phyloP scores from a whole-genome alignment of 2,113 vertebrate genomes.

The Gallinago undulata region DNA sequence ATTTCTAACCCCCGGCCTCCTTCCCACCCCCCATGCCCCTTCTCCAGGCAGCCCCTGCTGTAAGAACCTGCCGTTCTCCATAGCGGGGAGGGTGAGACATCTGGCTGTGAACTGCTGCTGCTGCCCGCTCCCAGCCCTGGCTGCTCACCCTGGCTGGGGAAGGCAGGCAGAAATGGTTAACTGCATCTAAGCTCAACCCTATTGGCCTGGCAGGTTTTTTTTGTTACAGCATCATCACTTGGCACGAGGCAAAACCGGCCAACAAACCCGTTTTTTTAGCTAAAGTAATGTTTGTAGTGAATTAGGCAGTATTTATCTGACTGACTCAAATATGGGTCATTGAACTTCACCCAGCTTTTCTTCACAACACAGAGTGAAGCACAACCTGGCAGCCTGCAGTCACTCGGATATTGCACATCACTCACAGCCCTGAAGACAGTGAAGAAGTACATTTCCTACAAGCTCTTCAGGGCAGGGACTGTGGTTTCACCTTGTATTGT shows the following conservation, averaged over 20 bases:
- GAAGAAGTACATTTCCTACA: rapidly evolving
- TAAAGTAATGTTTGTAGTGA: not conserved
- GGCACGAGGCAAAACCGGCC: not conserved
- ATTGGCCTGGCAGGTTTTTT: not conserved
- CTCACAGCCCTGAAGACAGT: not conserved
- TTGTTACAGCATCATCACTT: not conserved
- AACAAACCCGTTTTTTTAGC: not conserved
- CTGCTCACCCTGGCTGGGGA: not conserved
- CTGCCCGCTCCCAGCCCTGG: not conserved
- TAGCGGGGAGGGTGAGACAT: not conserved
- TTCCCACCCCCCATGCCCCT: not conserved
- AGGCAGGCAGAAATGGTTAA: conserved; percentile 1
- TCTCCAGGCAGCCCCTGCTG: not conserved
- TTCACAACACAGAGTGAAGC: not conserved
- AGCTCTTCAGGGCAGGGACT: not conserved
- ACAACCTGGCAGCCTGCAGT: not conserved
- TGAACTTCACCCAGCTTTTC: not conserved
- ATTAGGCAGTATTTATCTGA: conserved; percentile 1
- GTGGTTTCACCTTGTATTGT: rapidly evolving
- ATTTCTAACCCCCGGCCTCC: conserved; percentile 66
- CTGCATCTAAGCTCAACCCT: not conserved
- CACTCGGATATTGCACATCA: not conserved
- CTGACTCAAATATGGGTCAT: not conserved
- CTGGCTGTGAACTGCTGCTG: conserved; percentile 3
- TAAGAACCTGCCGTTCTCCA: conserved; percentile 59